Base-by-base conservation (phyloP, 1,140 invertebrate genomes). In the Drosophila dunni region DNA sequence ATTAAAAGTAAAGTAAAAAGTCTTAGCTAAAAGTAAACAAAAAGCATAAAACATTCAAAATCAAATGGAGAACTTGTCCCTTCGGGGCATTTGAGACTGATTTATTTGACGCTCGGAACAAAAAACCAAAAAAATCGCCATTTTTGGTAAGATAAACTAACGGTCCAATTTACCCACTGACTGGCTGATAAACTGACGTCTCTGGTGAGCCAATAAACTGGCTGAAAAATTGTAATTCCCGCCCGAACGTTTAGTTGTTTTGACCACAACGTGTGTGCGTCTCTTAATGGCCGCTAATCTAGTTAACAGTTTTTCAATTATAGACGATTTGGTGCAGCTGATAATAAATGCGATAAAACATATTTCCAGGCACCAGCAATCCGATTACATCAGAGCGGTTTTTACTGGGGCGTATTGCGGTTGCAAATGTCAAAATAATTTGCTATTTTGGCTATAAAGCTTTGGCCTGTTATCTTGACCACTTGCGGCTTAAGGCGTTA, bases 281-380 rank as follows among this genome's bases (percentile, higher is more conserved):
- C 82, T 64, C 74, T 29, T 86, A 86, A 86, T 86, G 83, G 84
- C 73, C 76, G 69, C 84, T 89, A 89, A 89, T 89, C 84, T 89
- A 89, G 84, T 89, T 89, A 89, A 89, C 84, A 89, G 84, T 89
- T 89, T 89, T 89, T 89, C 84, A 89, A 89, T 89, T 54, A 89
- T 89, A 89, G 75, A 78, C 81, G 84, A 89, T 89, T 89, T 90
- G 65, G 74, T 81, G 81, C 61, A 65, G 75, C 84, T 89, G 84
- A 89, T 89, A 89, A 84, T 90, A 84, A 89, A 89, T 89, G 81
- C 85, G 84, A 89, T 89, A 89, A 89, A 89, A 86, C 83, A 86
- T 83, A 86, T 86, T 86, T 86, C 38, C 24, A 46, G 54, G 38
- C 78, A 83, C 60, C 69, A 66, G 65, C 78, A 78, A 42, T 53